A percentile compares a stretch with the other conserved stretches of the same genome.
These are phyloP conservation scores for Neria commutata DNA, from an alignment of 2,888 invertebrate species.

Conservation along the genomic window DNA sequence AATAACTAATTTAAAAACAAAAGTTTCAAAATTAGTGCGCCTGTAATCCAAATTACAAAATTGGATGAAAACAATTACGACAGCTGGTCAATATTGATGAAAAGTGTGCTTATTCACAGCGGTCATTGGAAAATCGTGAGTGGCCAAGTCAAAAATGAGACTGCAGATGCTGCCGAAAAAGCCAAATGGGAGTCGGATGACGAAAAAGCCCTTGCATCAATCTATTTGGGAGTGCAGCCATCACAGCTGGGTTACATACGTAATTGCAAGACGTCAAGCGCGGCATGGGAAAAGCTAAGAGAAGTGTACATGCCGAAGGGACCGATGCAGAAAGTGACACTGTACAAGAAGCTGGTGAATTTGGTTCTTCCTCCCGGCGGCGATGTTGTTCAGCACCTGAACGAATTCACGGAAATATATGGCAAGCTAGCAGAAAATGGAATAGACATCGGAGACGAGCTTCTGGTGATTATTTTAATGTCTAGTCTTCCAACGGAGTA, in stretches of 20 bases:
- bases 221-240: conserved; percentile 15
- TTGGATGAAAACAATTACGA: conserved; percentile 10
- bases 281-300: conserved; percentile 21
- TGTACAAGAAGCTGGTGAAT: conserved; percentile 23
- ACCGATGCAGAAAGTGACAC: conserved; percentile 19
- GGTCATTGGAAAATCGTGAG: too few relatives aligned
- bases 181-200: too few relatives aligned
- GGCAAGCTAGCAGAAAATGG: conserved; percentile 16
- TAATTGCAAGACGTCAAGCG: conserved; percentile 25
- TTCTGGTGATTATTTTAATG: conserved; percentile 17
- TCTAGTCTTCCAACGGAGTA: conserved; percentile 21
- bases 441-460: conserved; percentile 12
- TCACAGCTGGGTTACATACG: conserved; percentile 23
- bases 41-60: conserved; percentile 3
- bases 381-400: not conserved
- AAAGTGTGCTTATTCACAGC: too few relatives aligned
- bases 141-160: too few relatives aligned
- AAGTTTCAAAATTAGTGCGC: conserved; percentile 4
- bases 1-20: not conserved
- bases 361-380: too few relatives aligned
- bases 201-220: conserved; percentile 13
- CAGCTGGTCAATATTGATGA: conserved; percentile 8
- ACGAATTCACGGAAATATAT: conserved; percentile 12
- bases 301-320: conserved; percentile 24
- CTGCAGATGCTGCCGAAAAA: too few relatives aligned